Conservation (phyloP, 2,888 invertebrate species). For the Idaea aversata region DNA sequence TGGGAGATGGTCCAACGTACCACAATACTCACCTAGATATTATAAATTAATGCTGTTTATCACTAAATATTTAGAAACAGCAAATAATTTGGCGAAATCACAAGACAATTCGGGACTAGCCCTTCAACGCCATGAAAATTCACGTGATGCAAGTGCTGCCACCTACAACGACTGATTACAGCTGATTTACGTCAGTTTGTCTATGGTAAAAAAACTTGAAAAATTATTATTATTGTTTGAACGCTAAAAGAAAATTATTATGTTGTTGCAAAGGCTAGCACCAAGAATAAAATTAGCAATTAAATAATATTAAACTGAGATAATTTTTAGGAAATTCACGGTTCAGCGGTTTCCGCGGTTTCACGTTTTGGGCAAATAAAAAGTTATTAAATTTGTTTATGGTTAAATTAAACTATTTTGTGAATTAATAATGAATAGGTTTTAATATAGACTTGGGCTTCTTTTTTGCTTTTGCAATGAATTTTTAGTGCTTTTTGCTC, state of each 20-base stretch:
- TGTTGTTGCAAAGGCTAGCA: not conserved
- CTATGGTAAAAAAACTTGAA: slow-evolving; percentile 49
- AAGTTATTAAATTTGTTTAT: too few species aligned
- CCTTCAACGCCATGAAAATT: slow-evolving; percentile 82
- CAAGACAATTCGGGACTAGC: slow-evolving; percentile 80
- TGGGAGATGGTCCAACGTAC: slow-evolving; percentile 31
- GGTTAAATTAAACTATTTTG: too few species aligned
- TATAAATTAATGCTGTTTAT: slow-evolving; percentile 73
- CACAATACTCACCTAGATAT: slow-evolving; percentile 69
- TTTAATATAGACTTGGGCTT: too few species aligned
- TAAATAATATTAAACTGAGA: too few species aligned
- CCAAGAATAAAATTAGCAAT: not conserved
- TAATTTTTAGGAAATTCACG: too few species aligned
- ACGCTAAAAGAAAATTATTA: slow-evolving; percentile 6
- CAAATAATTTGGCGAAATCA: slow-evolving; percentile 78
- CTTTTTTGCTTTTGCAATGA: too few species aligned
- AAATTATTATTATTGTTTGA: not conserved
- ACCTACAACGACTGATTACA: slow-evolving; percentile 76
- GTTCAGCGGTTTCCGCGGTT: too few species aligned
- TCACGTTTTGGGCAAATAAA: too few species aligned
- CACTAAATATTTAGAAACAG: slow-evolving; percentile 70
- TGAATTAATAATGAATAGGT: too few species aligned
- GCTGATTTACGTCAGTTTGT: slow-evolving; percentile 80
- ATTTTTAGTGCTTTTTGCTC: too few species aligned
- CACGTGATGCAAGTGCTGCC: slow-evolving; percentile 83